Evolutionary conservation across 1,140 invertebrate species (phyloP), one percentile per base, ranked within the genome.

Genomic region (Caenorhabditis tropicalis): DNA sequence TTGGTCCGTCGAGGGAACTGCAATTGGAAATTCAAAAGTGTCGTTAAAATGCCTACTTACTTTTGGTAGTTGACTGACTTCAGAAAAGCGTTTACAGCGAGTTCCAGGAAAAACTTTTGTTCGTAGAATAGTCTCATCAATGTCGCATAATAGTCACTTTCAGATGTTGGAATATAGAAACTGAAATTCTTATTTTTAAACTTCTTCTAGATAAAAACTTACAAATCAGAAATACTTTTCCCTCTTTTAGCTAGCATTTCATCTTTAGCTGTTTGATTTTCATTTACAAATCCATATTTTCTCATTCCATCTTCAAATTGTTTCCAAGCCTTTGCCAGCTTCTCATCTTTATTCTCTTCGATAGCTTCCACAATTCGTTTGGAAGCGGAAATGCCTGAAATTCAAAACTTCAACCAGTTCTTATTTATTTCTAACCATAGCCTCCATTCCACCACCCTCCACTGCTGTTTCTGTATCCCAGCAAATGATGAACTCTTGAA

Each of bases 51-150:
- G 10, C 2, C n/a, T 36, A 39, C 70, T 43, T 39, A 79, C 70
- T 6, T 19, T 79, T 79, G 70, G 19, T 9, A 1, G 9, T 79
- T 39, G 6, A 79, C 70, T 2, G 70, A 39, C 31, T 48, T 79
- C 29, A 79, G 29, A 48, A 43, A 36, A 9, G 15, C 39, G n/a
- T 79, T 21, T 7, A 79, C 36, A 7, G 36, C 36, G 1, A 79
- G 10, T 39, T 79, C 70, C 36, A 79, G 12, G n/a, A 36, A 79
- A 3, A 79, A 29, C 36, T 27, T 6, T 7, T 70, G 12, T n/a
- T 70, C n/a, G 60, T 24, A 70, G 24, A 70, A 70, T n/a, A 79
- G 10, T 19, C 21, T 79, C 70, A 79, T 79, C 7, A 79, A 31
- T 6, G 19, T 48, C 31, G 70, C 46, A 39, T 43, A 79, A 19